Evolutionary conservation across 92 coral and sea anemone genomes (phyloP), one percentile per base, ranked within the genome.

Genomic region (Pocillopora meandrina): DNA sequence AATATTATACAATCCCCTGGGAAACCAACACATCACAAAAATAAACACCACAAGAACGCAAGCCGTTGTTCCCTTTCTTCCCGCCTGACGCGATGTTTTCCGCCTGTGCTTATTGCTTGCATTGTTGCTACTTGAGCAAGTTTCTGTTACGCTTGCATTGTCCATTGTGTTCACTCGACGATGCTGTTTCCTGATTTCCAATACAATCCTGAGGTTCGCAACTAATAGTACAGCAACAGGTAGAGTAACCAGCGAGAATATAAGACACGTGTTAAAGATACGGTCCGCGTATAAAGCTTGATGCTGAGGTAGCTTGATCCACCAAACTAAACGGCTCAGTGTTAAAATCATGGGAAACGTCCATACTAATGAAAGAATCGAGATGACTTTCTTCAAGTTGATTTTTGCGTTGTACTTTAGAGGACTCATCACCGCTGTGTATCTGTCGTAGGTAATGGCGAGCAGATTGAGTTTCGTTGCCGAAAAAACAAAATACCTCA

Each of bases 401-500:
- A 93, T 93, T 68, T 93, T 87, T 1, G 87, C 79, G 14, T 71
- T 79, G 68, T 93, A 93, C 56, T 74, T 71, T 18, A 93, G 87
- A 34, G 96, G 96, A 2, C 89, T 79, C 64, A 93, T 84, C 7
- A 93, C 93, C 2, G 96, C 96, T 0, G 82, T 71, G 70, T 90
- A 75, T 9, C 96, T 75, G 69, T 93, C 96, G 58, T 88, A 93
- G 3, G 96, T 85, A 13, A 93, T 93, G 15, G 92, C 96, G 6
- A 93, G 72, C 12, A 93, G 82, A 56, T 88, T 93, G 74, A 93
- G 71, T 14, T 87, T 82, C 1, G 92, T 85, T 1, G 88, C 88
- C 68, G 89, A 74, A 58, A 93, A 93, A 20, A 91, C 88, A 10
- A 82, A 73, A 62, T 87, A 93, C 7, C 90, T 76, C 42, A 85